Evolutionary conservation across 2,888 invertebrate species (phyloP).

Genomic region (Venusia cambrica): DNA sequence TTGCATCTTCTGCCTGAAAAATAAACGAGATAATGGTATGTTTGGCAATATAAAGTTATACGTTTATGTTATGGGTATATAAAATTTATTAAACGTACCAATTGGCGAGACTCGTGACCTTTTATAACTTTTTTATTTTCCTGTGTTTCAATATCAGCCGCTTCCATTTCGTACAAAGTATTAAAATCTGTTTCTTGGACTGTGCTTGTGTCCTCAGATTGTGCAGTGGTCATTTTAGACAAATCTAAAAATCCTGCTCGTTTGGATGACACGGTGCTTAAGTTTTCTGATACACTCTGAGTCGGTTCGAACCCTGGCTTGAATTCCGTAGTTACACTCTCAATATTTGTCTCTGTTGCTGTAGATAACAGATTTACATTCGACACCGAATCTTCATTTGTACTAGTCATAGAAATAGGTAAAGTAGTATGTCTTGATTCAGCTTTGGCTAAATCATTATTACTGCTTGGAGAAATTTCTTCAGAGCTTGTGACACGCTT

Average conservation of each 20-base stretch:
- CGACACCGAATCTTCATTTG: constrained; percentile 29
- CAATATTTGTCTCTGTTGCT: constrained; percentile 1
- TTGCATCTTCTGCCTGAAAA: constrained; percentile 62
- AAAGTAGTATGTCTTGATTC: constrained; percentile 39
- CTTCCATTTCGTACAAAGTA: constrained; percentile 36
- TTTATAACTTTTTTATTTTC: constrained; percentile 36
- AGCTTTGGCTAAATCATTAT: constrained; percentile 36
- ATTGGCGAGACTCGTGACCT: constrained; percentile 46
- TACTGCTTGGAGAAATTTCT: constrained; percentile 18
- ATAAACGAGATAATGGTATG: constrained; percentile 3
- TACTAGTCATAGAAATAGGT: constrained; percentile 41
- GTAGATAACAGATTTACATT: constrained; percentile 10
- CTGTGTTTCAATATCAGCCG: constrained; percentile 29
- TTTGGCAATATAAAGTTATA: too few relatives aligned
- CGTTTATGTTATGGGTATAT: too few relatives aligned
- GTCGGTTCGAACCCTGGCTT: constrained; percentile 12
- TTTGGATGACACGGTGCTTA: constrained; percentile 49
- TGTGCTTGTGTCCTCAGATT: constrained; percentile 21
- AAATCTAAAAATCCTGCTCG: constrained; percentile 61
- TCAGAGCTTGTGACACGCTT: constrained; percentile 33
- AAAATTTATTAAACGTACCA: too few relatives aligned
- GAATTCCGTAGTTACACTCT: constrained; percentile 10
- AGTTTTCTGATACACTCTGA: constrained; percentile 19
- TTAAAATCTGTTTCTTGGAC: constrained; percentile 30
- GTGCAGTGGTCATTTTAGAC: constrained; percentile 36